phyloP scores from a whole-genome alignment of 2,888 invertebrate species.

The Periphyllus acericola region DNA sequence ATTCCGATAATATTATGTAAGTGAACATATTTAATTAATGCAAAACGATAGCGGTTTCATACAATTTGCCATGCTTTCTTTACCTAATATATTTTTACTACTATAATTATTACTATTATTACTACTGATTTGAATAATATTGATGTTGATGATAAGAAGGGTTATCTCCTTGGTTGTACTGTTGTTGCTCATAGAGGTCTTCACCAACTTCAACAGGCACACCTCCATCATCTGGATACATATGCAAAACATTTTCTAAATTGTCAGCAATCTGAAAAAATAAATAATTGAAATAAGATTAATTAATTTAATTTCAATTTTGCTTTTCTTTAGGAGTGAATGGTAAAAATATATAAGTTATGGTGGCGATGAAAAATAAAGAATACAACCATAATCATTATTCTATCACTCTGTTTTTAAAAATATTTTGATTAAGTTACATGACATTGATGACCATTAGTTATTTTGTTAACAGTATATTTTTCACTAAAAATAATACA shows the following conservation, averaged over 20 bases:
- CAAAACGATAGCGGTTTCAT: background rate
- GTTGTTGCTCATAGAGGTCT: slow-evolving; percentile 25
- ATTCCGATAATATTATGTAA: background rate
- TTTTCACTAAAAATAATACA: no score
- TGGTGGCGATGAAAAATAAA: no score
- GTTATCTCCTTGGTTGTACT: slow-evolving; percentile 15
- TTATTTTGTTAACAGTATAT: no score
- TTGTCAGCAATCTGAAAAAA: slow-evolving; percentile 38
- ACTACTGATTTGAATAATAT: slow-evolving; percentile 48
- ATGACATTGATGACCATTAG: no score
- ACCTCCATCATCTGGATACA: slow-evolving; percentile 24
- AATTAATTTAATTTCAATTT: background rate
- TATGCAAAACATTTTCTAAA: slow-evolving; percentile 46
- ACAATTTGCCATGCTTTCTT: background rate
- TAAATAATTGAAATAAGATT: background rate
- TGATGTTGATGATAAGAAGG: slow-evolving; percentile 41
- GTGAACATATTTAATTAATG: background rate
- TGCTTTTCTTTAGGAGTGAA: no score
- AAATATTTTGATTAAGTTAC: no score
- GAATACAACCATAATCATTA: no score
- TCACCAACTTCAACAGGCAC: background rate
- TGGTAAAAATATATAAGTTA: no score
- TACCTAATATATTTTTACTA: background rate
- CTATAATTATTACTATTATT: background rate
- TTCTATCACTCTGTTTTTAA: no score